These are phyloP conservation scores for Lonchura striata DNA, from an alignment of 2,113 vertebrate species.

Conservation along the genomic window DNA sequence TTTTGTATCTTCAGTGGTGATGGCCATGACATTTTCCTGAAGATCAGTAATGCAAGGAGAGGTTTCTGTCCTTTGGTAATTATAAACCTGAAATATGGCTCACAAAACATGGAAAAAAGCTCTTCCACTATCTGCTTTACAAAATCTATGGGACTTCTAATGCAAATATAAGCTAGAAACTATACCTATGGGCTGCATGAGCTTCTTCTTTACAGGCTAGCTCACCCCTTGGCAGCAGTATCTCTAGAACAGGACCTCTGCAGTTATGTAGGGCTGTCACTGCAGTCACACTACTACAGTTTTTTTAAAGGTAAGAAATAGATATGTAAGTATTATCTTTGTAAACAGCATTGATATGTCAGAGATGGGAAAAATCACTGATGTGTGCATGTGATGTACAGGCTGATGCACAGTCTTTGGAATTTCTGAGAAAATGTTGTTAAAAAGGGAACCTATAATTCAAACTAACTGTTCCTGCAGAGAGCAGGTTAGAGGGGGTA, in stretches of 20 bases:
- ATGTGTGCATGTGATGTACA: neutral
- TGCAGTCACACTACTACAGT: neutral
- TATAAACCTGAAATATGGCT: neutral
- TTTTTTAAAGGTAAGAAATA: neutral
- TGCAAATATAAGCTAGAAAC: neutral
- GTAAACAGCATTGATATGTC: neutral
- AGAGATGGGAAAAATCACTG: neutral
- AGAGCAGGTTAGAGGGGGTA: neutral
- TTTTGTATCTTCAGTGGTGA: neutral
- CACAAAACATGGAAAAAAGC: neutral
- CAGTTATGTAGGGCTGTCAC: neutral
- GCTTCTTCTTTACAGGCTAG: neutral
- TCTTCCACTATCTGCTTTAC: neutral
- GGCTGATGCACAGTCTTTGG: neutral
- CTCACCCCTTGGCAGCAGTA: neutral
- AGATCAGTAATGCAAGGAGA: neutral
- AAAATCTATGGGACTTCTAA: neutral
- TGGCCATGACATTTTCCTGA: neutral
- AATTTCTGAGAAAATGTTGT: constrained; percentile 43
- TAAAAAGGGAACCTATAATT: constrained; percentile 2
- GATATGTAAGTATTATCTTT: neutral
- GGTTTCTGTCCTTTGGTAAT: neutral
- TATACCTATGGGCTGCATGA: neutral
- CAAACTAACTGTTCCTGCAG: constrained; percentile 14
- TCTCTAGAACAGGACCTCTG: neutral